These are phyloP conservation scores for Esox niger DNA, from an alignment of 2,113 vertebrate species.

Conservation along the genomic window DNA sequence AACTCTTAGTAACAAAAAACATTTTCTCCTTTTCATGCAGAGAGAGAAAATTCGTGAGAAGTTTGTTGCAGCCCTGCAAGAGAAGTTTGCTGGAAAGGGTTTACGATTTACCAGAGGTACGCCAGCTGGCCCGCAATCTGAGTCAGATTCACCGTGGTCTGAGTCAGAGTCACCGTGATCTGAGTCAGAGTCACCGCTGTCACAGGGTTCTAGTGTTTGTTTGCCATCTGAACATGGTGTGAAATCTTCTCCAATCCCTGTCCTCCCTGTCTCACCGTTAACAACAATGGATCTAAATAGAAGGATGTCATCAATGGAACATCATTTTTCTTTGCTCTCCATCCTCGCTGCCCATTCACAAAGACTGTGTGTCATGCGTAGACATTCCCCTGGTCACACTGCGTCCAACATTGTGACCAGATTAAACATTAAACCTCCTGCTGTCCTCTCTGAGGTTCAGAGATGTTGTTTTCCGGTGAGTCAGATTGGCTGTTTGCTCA, in stretches of 20 bases:
- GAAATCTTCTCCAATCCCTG: no score
- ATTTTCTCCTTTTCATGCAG: slow-evolving; percentile 58
- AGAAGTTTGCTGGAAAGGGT: slow-evolving; percentile 94
- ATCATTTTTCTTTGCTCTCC: not conserved
- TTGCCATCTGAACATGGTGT: no score
- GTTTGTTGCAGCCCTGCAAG: slow-evolving; percentile 90
- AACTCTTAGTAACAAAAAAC: slow-evolving; percentile 13
- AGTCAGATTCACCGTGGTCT: no score
- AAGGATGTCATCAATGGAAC: not conserved
- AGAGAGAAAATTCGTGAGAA: slow-evolving; percentile 94
- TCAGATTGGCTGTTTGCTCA: slow-evolving; percentile 44
- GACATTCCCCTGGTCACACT: not conserved
- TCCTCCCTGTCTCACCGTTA: no score
- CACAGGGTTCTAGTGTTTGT: no score
- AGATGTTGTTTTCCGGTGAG: slow-evolving; percentile 20
- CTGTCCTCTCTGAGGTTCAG: not conserved
- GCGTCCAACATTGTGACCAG: not conserved
- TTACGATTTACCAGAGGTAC: slow-evolving; percentile 91
- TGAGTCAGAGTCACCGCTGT: no score
- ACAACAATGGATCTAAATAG: not conserved
- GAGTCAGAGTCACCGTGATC: no score
- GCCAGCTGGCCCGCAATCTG: no score
- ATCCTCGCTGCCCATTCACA: not conserved
- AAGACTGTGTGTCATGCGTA: not conserved
- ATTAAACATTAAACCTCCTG: slow-evolving; percentile 1